Base-by-base conservation (phyloP, 2,113 vertebrate genomes). In the Regulus satrapa region DNA sequence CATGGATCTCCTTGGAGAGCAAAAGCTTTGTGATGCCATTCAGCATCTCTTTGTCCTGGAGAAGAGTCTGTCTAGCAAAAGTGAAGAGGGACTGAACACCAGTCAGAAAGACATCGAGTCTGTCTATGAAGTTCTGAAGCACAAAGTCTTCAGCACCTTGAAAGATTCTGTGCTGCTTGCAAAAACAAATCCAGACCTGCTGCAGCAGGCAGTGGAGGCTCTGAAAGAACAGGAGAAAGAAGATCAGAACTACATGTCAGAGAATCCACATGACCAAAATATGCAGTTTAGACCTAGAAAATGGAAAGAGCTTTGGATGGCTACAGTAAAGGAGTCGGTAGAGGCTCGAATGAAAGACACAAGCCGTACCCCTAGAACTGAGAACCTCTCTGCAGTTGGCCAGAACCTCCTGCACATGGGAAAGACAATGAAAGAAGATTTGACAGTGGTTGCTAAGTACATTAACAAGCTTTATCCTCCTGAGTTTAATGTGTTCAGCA, bases 211-310 rank as follows among this genome's bases (percentile, higher is more conserved):
- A 11, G 97, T 99, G 46, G 96, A 95, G 3, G 97, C 98, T 49
- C 87, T 99, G 45, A 80, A 93, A 14, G 98, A 98, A 85, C 98
- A 99, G 92, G 98, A 98, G 68, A 91, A 96, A 38, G 98, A 98
- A 97, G 99, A 99, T 89, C 82, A 63, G 25, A 89, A 28, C 41
- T 98, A 97, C 94, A 34, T 5, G 2, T 89, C 51, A 3, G 95
- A 95, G 20, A 85, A 26, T 20, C n/a, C 79, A 19, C 52, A 14
- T 31, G 92, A 46, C 18, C 40, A 43, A 64, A 79, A 45, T 28
- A 43, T 2, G 77, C 86, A 25, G 28, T 98, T 97, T 87, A 98
- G 98, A 58, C 98, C 98, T 18, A 92, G 96, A 32, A 36, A 38
- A 67, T 99, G 98, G 98, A 98, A 95, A 93, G 66, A 92, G 23